Evolutionary conservation across 2,113 vertebrate species (phyloP), one percentile per base, ranked within the genome.

Genomic region (Elachura formosa): DNA sequence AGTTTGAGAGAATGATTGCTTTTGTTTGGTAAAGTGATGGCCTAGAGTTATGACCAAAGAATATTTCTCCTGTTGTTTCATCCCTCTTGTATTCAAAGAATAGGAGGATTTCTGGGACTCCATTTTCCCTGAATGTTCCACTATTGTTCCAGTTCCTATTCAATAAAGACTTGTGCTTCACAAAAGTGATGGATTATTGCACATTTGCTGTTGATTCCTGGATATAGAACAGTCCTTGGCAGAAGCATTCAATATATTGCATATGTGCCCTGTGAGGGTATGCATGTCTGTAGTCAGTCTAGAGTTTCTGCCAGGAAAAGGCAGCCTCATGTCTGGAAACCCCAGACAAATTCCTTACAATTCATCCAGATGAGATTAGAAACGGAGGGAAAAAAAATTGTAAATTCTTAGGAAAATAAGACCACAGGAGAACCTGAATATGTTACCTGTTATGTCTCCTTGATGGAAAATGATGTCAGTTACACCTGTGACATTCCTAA

Each of bases 321-420:
- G 72, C 94, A 95, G 87, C 96, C 90, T 96, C 96, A 96, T 96
- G 95, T 96, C 96, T 96, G 95, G 95, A 96, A 96, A 96, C 59
- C 72, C 63, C 75, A 96, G 94, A 94, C 95, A 95, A 95, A 95
- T 94, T 96, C 94, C 88, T 95, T 55, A 62, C 33, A 69, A 80
- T 63, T 95, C 85, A 85, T 96, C 93, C 92, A 96, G 82, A 94
- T 55, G 88, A 93, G 95, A 96, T 96, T 96, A 96, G 79, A 80
- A 88, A 69, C 9, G 8, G 28, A n/a, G 12, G 3, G 14, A 23
- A 26, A 40, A 71, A 51, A 61, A 34, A 73, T 25, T 48, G 41
- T 69, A 74, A 90, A 76, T 19, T 48, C 52, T 72, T 82, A 62
- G 11, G 45, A 82, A 91, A 91, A 75, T 69, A 91, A 90, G 38